Percentiles rank a stretch among this genome's conserved stretches.
Conservation (phyloP, 2,797 vertebrate genomes). For the Triplophysa yarkandensis region DNA sequence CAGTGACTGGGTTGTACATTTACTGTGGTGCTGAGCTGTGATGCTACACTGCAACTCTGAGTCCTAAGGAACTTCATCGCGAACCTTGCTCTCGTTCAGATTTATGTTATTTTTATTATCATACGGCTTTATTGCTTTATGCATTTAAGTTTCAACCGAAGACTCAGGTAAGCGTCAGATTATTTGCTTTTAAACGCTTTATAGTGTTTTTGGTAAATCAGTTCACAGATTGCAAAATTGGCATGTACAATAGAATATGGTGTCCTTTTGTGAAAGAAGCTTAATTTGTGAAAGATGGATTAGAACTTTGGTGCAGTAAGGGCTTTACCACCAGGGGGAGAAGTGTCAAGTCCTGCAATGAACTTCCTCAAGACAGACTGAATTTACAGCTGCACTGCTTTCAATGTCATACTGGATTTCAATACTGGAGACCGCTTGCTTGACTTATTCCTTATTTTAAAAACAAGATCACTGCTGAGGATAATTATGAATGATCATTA, state of each 20-base stretch:
- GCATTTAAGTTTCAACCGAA: background rate
- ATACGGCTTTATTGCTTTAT: slow-evolving; percentile 29
- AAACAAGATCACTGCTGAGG: too few species aligned
- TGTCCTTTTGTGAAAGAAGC: background rate
- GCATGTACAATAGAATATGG: background rate
- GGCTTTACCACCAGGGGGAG: slow-evolving; percentile 40
- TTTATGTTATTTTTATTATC: slow-evolving; percentile 49
- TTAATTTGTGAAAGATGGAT: background rate
- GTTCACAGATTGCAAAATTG: background rate
- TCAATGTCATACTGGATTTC: too few species aligned
- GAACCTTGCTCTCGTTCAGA: slow-evolving; percentile 65
- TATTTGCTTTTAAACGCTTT: background rate
- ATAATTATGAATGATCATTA: too few species aligned
- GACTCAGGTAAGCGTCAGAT: slow-evolving; percentile 23
- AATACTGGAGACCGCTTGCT: too few species aligned
- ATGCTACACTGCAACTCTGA: slow-evolving; percentile 72
- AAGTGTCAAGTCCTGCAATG: background rate
- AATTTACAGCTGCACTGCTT: background rate
- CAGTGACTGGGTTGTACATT: slow-evolving; percentile 22
- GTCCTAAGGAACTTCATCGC: slow-evolving; percentile 74
- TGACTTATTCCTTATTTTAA: too few species aligned
- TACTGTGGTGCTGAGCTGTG: slow-evolving; percentile 73
- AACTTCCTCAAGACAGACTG: slow-evolving; percentile 9
- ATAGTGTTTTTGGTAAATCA: background rate
- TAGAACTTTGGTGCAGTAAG: slow-evolving; percentile 23